phyloP scores from a whole-genome alignment of 1,140 invertebrate genomes.

The Orius laevigatus region DNA sequence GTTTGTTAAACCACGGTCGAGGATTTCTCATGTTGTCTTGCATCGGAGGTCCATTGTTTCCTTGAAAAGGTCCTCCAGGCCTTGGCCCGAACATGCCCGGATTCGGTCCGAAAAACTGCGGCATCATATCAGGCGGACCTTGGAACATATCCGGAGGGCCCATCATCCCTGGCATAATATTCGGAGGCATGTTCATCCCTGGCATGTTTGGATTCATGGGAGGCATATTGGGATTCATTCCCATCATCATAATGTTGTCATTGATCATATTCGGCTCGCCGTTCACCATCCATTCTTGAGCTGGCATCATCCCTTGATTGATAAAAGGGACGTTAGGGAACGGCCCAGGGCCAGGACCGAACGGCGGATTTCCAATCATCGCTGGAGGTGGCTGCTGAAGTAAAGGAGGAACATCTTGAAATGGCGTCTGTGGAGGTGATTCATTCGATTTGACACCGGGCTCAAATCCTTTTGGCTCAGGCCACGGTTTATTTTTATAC shows the following conservation, averaged over 20 bases:
- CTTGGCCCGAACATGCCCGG: not conserved
- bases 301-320: conserved; percentile 1
- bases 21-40: conserved; percentile 1
- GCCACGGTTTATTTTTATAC: conserved; percentile 56
- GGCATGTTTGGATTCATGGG: not conserved
- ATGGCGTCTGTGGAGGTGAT: not conserved
- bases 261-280: conserved; percentile 4
- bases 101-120: conserved; percentile 4
- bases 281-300: conserved; percentile 2
- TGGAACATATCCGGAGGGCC: conserved; percentile 12
- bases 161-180: conserved; percentile 13
- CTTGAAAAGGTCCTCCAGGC: not conserved
- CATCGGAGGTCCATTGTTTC: not conserved
- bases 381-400: not conserved
- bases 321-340: conserved; percentile 2
- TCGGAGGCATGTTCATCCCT: conserved; percentile 4
- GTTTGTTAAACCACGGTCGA: conserved; percentile 10
- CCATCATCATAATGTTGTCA: conserved; percentile 1
- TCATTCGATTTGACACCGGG: conserved; percentile 18
- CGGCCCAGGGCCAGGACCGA: not conserved
- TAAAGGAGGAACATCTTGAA: not conserved
- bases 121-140: conserved; percentile 7
- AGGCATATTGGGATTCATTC: not conserved
- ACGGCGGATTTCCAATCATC: not conserved
- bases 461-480: conserved; percentile 45